Base-by-base conservation (phyloP, 1,140 invertebrate genomes). In the Drosophila nigrodunni region DNA sequence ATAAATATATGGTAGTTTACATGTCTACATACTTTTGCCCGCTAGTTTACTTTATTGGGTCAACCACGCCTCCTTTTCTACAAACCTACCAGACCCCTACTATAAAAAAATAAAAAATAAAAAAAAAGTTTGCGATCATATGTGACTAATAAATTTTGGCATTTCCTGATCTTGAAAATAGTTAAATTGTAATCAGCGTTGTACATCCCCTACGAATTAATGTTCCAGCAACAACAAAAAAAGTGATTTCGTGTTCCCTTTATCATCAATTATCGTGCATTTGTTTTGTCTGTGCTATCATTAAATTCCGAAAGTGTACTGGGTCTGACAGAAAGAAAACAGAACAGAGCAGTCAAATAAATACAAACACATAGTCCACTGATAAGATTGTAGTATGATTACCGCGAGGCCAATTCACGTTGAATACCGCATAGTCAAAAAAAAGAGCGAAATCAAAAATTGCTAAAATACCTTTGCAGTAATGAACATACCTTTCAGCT, bases 401-500 rank as follows among this genome's bases (percentile, higher is more conserved):
- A 64, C 25, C 8, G 41, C 11, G 15, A 39, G 43, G 60, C 34
- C n/a, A 57, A 65, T 9, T 21, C 30, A 41, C 7, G 52, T 25
- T 41, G n/a, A 61, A 47, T 11, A 61, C 4, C 15, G 18, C 55
- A 21, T 35, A 70, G 49, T 21, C 25, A 30, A 61, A 58, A 59
- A 34, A 34, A 37, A 15, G 10, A 7, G 58, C 4, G 11, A 41
- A 11, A 41, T 41, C 7, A 46, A 72, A 50, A 43, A 50, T 21
- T 11, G 11, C 18, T 43, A 5, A 52, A 52, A 25, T 9, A 6
- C 11, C 15, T 34, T 46, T 44, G 11, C 21, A 41, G 21, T 50
- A 35, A 34, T 61, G 9, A 13, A 75, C 80, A 37, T 91, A 93
- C 93, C 92, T 83, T 87, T 72, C 5, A 93, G 87, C 91, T 94